Conservation (phyloP, 2,888 invertebrate species). For the Eulithis prunata region DNA sequence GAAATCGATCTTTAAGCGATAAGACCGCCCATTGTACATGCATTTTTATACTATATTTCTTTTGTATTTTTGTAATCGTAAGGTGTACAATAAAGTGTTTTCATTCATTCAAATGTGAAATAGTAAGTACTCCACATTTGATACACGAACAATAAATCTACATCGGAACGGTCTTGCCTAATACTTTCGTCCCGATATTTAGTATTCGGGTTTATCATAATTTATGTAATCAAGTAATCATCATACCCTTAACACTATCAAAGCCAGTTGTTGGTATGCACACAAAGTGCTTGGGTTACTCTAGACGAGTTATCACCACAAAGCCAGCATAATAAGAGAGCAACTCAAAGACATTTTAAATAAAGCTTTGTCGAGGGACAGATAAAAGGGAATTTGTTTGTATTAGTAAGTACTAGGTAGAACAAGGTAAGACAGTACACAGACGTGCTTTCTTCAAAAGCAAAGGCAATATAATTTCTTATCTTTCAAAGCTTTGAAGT, state of each 20-base stretch:
- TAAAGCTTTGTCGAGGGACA: slow-evolving; percentile 55
- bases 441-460: slow-evolving; percentile 39
- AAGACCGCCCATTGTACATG: no score
- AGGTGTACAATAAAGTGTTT: no score
- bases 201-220: neutral
- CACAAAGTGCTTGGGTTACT: slow-evolving; percentile 40
- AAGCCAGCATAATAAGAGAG: slow-evolving; percentile 46
- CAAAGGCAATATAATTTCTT: slow-evolving; percentile 38
- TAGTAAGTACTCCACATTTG: slow-evolving; percentile 13
- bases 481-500: slow-evolving; percentile 27
- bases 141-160: slow-evolving; percentile 12
- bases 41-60: no score
- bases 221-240: slow-evolving; percentile 1
- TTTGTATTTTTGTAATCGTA: no score
- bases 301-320: slow-evolving; percentile 43
- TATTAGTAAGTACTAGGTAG: slow-evolving; percentile 58
- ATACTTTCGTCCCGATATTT: slow-evolving; percentile 11
- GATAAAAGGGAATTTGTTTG: slow-evolving; percentile 61
- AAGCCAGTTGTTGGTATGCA: slow-evolving; percentile 46
- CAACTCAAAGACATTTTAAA: slow-evolving; percentile 55
- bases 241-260: slow-evolving; percentile 43
- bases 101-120: slow-evolving; percentile 3
- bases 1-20: no score
- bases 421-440: slow-evolving; percentile 49
- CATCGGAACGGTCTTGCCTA: slow-evolving; percentile 1